Percentiles rank a stretch among this genome's conserved stretches.
Evolutionary conservation across 2,797 vertebrate genomes (phyloP).

Genomic region (Leptodactylus fallax): DNA sequence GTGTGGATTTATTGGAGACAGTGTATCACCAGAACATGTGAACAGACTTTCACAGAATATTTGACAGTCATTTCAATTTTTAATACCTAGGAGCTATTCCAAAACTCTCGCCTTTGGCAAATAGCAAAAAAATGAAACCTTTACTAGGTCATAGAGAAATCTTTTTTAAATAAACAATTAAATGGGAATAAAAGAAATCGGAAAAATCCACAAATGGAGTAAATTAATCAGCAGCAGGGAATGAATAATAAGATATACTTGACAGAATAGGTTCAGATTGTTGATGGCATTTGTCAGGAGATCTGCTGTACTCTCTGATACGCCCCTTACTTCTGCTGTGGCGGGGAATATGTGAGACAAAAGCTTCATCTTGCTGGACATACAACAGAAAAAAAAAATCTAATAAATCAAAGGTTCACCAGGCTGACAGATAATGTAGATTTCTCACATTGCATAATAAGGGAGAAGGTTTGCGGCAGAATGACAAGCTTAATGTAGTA

Average conservation of each 20-base stretch:
- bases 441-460: constrained; percentile 30
- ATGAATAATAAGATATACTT: background rate
- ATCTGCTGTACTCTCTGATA: background rate
- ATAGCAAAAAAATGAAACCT: constrained; percentile 1
- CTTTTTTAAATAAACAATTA: constrained; percentile 41
- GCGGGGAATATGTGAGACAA: background rate
- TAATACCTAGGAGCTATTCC: constrained; percentile 21
- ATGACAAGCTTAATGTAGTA: background rate
- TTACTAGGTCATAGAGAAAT: background rate
- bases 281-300: constrained; percentile 28
- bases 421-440: background rate
- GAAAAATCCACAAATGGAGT: constrained; percentile 27
- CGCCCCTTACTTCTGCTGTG: background rate
- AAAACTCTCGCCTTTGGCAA: constrained; percentile 27
- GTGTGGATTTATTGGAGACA: background rate
- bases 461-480: background rate
- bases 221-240: constrained; percentile 29
- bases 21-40: constrained; percentile 4
- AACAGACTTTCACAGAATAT: constrained; percentile 19
- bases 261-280: constrained; percentile 12
- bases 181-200: constrained; percentile 27
- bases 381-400: background rate
- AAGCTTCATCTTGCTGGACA: constrained; percentile 21
- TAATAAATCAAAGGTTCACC: constrained; percentile 24
- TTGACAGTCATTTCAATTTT: constrained; percentile 36